Percentiles rank a stretch among this genome's conserved stretches.
Evolutionary conservation across 2,113 vertebrate genomes (phyloP).

Genomic region (Paramormyrops kingsleyae): DNA sequence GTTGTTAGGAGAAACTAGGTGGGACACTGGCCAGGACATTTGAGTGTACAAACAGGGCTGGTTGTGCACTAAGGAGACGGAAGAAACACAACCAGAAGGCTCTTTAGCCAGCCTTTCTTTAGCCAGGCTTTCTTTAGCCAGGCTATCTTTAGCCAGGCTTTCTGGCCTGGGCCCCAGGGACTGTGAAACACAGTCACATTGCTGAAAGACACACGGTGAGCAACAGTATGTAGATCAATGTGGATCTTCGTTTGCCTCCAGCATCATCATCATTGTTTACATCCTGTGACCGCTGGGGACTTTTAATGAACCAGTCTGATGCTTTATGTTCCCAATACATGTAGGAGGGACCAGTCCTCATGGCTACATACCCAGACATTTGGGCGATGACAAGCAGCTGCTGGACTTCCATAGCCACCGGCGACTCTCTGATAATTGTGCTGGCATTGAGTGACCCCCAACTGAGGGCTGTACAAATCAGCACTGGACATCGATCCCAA

Average conservation of each 20-base stretch:
- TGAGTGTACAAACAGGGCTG: neutral
- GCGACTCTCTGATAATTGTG: neutral
- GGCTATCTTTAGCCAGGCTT: constrained; percentile 13
- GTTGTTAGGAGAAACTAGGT: neutral
- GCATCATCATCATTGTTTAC: neutral
- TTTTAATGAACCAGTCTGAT: neutral
- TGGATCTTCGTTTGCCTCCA: neutral
- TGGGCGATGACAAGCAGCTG: neutral
- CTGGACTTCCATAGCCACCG: neutral
- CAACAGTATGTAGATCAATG: neutral
- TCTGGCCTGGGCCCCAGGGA: neutral
- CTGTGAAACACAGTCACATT: neutral
- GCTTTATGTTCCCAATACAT: neutral
- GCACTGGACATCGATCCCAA: neutral
- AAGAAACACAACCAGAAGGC: neutral
- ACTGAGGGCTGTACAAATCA: neutral
- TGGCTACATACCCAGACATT: neutral
- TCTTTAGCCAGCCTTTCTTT: constrained; percentile 12
- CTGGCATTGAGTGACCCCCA: neutral
- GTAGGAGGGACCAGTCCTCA: neutral
- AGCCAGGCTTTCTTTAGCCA: neutral
- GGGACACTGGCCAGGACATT: neutral
- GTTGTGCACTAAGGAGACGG: neutral
- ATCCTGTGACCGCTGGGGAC: neutral
- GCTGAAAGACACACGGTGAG: neutral